Conservation (phyloP, 2,113 vertebrate genomes). For the Furnarius figulus region DNA sequence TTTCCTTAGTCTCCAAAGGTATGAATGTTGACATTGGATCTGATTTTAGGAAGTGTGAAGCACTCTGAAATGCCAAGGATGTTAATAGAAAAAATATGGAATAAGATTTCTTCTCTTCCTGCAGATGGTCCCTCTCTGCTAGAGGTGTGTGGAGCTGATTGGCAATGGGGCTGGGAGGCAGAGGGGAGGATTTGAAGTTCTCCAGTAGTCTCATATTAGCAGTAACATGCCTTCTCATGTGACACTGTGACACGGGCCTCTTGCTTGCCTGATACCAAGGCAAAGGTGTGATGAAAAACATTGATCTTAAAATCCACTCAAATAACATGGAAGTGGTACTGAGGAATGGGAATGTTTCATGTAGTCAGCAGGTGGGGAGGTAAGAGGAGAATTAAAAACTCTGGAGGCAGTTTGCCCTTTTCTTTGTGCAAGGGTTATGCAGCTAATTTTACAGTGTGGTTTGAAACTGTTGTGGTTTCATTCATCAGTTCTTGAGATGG, state of each 20-base stretch:
- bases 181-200: not conserved
- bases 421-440: not conserved
- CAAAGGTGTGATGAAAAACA: not conserved
- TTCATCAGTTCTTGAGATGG: not conserved
- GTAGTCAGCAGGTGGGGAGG: not conserved
- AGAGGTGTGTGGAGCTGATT: not conserved
- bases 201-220: not conserved
- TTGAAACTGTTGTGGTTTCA: not conserved
- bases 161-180: not conserved
- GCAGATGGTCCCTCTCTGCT: not conserved
- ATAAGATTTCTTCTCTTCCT: not conserved
- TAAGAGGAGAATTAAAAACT: not conserved
- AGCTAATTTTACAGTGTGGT: not conserved
- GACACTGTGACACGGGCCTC: not conserved
- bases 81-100: not conserved
- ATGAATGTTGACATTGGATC: conserved; percentile 6
- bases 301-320: not conserved
- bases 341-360: not conserved
- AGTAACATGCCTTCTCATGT: not conserved
- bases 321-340: not conserved
- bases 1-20: conserved; percentile 17
- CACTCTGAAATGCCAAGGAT: not conserved
- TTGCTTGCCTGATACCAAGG: not conserved
- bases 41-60: not conserved
- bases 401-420: not conserved